Evolutionary conservation across 2,113 vertebrate genomes (phyloP), one percentile per base, ranked within the genome.

Genomic region (Campylomormyrus numenius): DNA sequence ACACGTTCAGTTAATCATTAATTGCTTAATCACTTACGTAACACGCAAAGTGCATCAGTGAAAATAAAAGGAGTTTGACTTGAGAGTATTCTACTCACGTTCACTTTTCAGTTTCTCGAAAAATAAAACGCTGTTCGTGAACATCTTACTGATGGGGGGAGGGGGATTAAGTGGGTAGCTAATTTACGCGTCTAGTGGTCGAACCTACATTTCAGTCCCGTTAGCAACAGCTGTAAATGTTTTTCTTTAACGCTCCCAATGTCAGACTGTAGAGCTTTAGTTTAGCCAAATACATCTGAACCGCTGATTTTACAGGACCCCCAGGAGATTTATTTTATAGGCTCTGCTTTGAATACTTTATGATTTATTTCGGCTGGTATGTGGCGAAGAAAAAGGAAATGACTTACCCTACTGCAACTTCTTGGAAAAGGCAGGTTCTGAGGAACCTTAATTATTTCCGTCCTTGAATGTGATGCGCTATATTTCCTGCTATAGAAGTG

Each of bases 351-450:
- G 45, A 90, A 88, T 35, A 58, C 31, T 80, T 88, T 62, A 83
- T 53, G 86, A 58, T 90, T 90, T 80, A 83, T 90, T 88, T 88
- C 66, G 48, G 70, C 31, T 88, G 89, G 62, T 87, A 90, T 90
- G 31, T 42, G 31, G 89, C 62, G 39, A 88, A 88, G 13, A 31
- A 88, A 90, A 90, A 58, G 89, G 85, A 88, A 90, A 90, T 88
- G 8, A 90, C 90, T 88, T 88, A 46, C 2, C 39, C 48, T 77
- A 49, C 85, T 66, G 62, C 85, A 39, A 39, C 84, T 87, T 52
- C 85, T 85, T 53, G 83, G 84, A 87, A 89, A 70, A 24, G 58
- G 84, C 84, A 74, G 89, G 84, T 90, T 86, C 83, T 35, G 53
- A 48, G 56, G 84, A 49, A 86, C 89, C 89, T 21, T 66, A 66